Conservation (phyloP, 2,797 vertebrate genomes). For the Crenuchus spilurus region DNA sequence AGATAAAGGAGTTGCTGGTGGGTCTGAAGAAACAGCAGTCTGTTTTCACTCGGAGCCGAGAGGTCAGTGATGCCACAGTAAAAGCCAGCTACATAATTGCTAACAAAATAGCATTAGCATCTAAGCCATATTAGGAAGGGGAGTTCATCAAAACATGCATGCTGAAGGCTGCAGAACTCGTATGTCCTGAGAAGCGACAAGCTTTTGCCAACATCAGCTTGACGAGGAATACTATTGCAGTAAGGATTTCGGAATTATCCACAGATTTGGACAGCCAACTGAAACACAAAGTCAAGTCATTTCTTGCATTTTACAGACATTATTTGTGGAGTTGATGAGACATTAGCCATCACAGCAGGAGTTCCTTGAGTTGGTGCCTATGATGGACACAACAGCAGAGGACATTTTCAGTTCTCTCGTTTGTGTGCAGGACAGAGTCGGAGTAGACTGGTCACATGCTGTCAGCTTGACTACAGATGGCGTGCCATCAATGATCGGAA, state of each 20-base stretch:
- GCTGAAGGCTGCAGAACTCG: constrained; percentile 41
- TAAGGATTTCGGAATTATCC: not conserved
- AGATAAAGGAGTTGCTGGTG: too few species aligned
- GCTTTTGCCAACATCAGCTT: constrained; percentile 9
- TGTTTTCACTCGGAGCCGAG: too few species aligned
- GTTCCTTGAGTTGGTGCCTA: too few species aligned
- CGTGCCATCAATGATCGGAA: constrained; percentile 32
- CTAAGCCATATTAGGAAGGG: constrained; percentile 35
- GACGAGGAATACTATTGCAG: constrained; percentile 8
- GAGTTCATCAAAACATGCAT: constrained; percentile 44
- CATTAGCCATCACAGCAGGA: not conserved
- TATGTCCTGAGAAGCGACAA: constrained; percentile 42
- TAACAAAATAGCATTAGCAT: constrained; percentile 34
- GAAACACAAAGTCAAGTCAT: not conserved
- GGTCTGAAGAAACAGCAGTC: too few species aligned
- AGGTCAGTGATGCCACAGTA: too few species aligned
- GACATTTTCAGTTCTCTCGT: not conserved
- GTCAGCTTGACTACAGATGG: constrained; percentile 46
- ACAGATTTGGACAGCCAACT: not conserved
- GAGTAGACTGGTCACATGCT: constrained; percentile 36
- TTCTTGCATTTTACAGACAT: constrained; percentile 22
- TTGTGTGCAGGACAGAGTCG: constrained; percentile 20
- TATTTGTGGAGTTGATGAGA: constrained; percentile 1
- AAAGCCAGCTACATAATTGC: constrained; percentile 11
- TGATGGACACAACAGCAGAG: too few species aligned